phyloP scores from a whole-genome alignment of 1,140 invertebrate genomes.

The Proctacanthus coquilletti region DNA sequence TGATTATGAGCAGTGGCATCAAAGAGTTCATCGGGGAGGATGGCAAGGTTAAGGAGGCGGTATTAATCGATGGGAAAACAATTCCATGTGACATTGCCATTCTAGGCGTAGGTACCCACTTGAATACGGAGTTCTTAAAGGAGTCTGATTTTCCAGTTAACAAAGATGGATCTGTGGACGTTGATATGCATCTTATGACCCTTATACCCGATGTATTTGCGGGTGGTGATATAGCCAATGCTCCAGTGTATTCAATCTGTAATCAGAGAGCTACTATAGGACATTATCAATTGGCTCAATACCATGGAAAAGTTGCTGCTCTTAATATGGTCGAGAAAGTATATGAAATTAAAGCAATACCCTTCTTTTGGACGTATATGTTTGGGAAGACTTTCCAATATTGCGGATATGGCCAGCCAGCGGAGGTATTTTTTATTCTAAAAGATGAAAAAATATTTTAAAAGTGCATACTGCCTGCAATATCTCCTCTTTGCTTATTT shows the following conservation, averaged over 20 bases:
- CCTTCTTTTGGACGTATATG: conserved; percentile 85
- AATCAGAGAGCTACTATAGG: conserved; percentile 56
- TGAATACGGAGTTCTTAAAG: conserved; percentile 66
- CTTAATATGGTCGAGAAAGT: conserved; percentile 57
- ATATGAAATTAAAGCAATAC: conserved; percentile 50
- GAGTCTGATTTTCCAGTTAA: conserved; percentile 52
- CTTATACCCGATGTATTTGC: conserved; percentile 65
- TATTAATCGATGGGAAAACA: conserved; percentile 46
- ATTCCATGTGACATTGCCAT: conserved; percentile 67
- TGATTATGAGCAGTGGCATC: conserved; percentile 47
- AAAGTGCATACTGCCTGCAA: too few relatives aligned
- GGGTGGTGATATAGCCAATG: conserved; percentile 83
- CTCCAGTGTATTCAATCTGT: conserved; percentile 54
- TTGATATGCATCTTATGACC: conserved; percentile 59
- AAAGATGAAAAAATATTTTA: too few relatives aligned
- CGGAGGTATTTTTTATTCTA: conserved; percentile 37
- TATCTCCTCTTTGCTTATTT: background rate
- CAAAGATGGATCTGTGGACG: conserved; percentile 53
- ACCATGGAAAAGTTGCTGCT: conserved; percentile 75
- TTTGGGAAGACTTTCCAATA: conserved; percentile 81
- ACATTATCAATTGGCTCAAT: conserved; percentile 78
- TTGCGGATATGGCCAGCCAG: conserved; percentile 60
- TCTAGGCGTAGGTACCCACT: conserved; percentile 65
- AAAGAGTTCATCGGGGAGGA: conserved; percentile 37
- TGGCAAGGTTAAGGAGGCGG: conserved; percentile 41